phyloP scores from a whole-genome alignment of 2,113 vertebrate genomes.

The Dicerorhinus sumatrensis region DNA sequence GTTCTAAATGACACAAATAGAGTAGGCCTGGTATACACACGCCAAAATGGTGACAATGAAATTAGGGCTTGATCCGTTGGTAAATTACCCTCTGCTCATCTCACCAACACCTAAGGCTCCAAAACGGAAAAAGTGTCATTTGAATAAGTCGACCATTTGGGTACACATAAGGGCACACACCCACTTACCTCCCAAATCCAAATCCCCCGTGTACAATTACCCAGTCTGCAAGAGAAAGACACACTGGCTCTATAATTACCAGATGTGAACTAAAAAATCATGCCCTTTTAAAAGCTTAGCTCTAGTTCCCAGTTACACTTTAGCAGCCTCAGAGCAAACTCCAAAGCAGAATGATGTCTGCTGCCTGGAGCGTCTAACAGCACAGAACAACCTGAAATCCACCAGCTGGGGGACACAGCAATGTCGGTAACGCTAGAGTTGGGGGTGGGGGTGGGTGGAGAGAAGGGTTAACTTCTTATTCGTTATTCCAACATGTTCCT shows the following conservation, averaged over 20 bases:
- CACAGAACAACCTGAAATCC: neutral
- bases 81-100: conserved; percentile 81
- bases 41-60: conserved; percentile 77
- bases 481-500: neutral
- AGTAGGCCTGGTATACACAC: conserved; percentile 47
- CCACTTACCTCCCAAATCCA: conserved; percentile 59
- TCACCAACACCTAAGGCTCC: conserved; percentile 74
- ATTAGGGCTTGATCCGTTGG: conserved; percentile 71
- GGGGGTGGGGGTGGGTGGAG: too few species aligned
- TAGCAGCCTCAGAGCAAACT: conserved; percentile 39
- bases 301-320: conserved; percentile 41
- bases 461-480: neutral
- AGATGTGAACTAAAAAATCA: conserved; percentile 58
- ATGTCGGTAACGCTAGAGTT: neutral
- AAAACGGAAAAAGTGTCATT: conserved; percentile 6
- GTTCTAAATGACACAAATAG: conserved; percentile 75
- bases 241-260: conserved; percentile 74
- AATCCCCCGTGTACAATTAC: conserved; percentile 60
- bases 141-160: conserved; percentile 45
- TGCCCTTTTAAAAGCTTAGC: conserved; percentile 61
- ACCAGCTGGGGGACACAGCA: neutral
- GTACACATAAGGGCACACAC: conserved; percentile 54
- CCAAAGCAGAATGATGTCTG: neutral
- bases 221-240: conserved; percentile 65
- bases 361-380: neutral